phyloP scores from a whole-genome alignment of 2,113 vertebrate species.

The Trematocara zebra region DNA sequence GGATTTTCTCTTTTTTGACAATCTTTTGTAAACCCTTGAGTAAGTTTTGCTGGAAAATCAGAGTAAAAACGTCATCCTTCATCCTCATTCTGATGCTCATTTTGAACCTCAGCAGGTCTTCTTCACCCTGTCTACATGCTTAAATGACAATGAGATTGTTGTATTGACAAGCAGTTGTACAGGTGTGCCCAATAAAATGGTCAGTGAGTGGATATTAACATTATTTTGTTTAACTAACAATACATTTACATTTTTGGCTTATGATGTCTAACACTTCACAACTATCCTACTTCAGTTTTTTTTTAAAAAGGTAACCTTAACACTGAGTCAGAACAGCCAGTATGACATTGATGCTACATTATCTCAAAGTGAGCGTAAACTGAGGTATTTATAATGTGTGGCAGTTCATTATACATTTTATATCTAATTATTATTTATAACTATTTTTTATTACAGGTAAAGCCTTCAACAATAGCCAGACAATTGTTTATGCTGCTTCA shows the following conservation, averaged over 20 bases:
- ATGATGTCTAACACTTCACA: background rate
- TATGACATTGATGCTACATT: background rate
- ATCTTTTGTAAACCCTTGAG: background rate
- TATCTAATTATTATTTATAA: background rate
- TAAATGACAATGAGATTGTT: background rate
- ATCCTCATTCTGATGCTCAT: background rate
- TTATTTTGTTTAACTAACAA: background rate
- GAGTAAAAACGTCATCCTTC: background rate
- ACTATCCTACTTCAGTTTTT: background rate
- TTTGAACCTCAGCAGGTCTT: background rate
- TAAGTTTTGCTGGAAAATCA: background rate
- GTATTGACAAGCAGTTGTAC: background rate
- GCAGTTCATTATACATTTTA: background rate
- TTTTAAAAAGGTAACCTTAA: accelerated
- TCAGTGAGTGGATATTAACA: background rate
- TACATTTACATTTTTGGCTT: background rate
- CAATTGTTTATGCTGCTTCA: conserved; percentile 46
- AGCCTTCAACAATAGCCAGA: conserved; percentile 38
- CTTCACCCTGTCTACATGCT: background rate
- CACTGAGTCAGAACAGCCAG: background rate
- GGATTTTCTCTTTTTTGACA: background rate
- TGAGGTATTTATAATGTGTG: background rate
- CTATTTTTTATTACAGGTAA: conserved; percentile 8
- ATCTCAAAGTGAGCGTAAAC: background rate
- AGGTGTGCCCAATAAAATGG: background rate